These are phyloP conservation scores for Autographa pulchrina DNA, from an alignment of 2,888 invertebrate genomes.

Conservation along the genomic window DNA sequence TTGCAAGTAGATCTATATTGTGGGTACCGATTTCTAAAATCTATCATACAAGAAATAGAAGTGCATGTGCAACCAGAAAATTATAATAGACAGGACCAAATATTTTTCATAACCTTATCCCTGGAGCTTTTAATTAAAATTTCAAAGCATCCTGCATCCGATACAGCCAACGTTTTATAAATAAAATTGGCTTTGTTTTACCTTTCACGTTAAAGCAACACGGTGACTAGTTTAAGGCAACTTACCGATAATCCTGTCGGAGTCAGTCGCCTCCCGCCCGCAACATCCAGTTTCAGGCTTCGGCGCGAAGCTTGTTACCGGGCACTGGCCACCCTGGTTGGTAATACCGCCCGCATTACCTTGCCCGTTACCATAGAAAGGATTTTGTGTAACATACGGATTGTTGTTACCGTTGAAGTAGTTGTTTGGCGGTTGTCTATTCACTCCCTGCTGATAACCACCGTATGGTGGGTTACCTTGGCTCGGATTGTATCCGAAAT, in stretches of 20 bases:
- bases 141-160: constrained; percentile 25
- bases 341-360: constrained; percentile 19
- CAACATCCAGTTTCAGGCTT: constrained; percentile 78
- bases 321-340: constrained; percentile 66
- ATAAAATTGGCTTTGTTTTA: constrained; percentile 57
- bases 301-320: constrained; percentile 74
- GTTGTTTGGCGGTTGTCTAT: constrained; percentile 18
- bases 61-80: background rate
- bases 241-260: constrained; percentile 77
- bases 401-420: constrained; percentile 45
- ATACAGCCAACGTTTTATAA: constrained; percentile 40
- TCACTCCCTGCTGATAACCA: constrained; percentile 15
- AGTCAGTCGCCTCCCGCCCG: constrained; percentile 76
- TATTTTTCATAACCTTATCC: constrained; percentile 13
- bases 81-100: background rate
- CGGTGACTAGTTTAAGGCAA: constrained; percentile 39
- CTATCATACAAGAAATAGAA: no score
- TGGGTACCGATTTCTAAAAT: no score
- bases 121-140: constrained; percentile 45
- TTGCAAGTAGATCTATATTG: background rate
- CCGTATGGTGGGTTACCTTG: constrained; percentile 14
- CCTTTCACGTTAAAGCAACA: constrained; percentile 41
- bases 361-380: constrained; percentile 28
- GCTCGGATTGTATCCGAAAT: constrained; percentile 24
- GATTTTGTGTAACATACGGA: constrained; percentile 47